Evolutionary conservation across 2,113 vertebrate genomes (phyloP).

Genomic region (Tylochromis polylepis): DNA sequence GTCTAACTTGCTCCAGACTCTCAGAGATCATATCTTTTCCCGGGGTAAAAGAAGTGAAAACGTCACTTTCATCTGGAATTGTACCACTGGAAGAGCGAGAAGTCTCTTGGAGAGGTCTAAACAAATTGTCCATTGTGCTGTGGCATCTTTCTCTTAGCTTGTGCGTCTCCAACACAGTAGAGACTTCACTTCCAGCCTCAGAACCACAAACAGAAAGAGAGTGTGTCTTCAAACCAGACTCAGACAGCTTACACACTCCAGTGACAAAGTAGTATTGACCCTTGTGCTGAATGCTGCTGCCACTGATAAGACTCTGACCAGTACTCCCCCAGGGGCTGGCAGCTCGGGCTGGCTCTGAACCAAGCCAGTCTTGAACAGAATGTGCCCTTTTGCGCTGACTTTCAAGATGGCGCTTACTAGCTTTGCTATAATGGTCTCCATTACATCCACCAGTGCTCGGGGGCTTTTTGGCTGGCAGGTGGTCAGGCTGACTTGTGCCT

Average conservation of each 20-base stretch:
- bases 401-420: constrained; percentile 24
- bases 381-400: constrained; percentile 46
- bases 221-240: constrained; percentile 5
- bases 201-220: constrained; percentile 36
- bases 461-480: constrained; percentile 36
- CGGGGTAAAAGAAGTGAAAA: constrained; percentile 3
- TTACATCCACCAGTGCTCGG: neutral
- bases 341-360: constrained; percentile 38
- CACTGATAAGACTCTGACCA: constrained; percentile 43
- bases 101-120: constrained; percentile 41
- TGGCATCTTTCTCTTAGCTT: constrained; percentile 46
- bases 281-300: constrained; percentile 76
- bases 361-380: constrained; percentile 42
- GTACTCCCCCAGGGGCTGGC: constrained; percentile 20
- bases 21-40: constrained; percentile 6
- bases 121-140: constrained; percentile 63
- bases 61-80: constrained; percentile 12
- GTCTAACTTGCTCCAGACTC: constrained; percentile 40
- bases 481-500: constrained; percentile 61
- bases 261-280: constrained; percentile 78
- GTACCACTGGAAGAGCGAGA: constrained; percentile 31
- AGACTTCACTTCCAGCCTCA: constrained; percentile 24
- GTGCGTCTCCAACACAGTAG: constrained; percentile 23
- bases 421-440: constrained; percentile 13
- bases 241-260: constrained; percentile 59